Evolutionary conservation across 2,888 invertebrate genomes (phyloP).

Genomic region (Drosophila neonasuta): DNA sequence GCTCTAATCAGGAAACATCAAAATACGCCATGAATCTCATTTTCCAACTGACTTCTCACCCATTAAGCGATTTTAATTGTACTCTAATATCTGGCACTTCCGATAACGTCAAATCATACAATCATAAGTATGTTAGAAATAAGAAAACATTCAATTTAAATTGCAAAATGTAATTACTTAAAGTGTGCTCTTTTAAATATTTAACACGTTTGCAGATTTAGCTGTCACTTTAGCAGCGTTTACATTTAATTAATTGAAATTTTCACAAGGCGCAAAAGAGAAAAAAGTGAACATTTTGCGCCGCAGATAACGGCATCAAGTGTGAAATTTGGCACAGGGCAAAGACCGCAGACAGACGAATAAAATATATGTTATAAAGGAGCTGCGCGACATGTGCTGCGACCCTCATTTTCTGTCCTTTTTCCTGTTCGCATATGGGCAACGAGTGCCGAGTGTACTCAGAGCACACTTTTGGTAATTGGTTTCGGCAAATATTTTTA

Average conservation of each 20-base stretch:
- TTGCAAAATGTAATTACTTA: slow-evolving; percentile 19
- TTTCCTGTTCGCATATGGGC: not conserved
- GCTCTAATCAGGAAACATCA: not conserved
- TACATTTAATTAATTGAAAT: slow-evolving; percentile 70
- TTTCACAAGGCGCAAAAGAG: slow-evolving; percentile 34
- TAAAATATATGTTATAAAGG: not conserved
- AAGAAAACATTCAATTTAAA: not conserved
- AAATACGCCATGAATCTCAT: slow-evolving; percentile 39
- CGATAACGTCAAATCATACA: not conserved
- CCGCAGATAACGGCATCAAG: not conserved
- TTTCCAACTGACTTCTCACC: slow-evolving; percentile 42
- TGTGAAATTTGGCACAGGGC: slow-evolving; percentile 1
- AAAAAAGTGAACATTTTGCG: slow-evolving; percentile 41
- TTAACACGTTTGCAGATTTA: slow-evolving; percentile 39
- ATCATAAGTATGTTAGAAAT: not conserved
- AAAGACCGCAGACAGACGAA: slow-evolving; percentile 5
- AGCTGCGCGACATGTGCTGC: slow-evolving; percentile 2
- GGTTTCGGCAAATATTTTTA: slow-evolving; percentile 59
- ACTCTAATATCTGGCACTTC: not conserved
- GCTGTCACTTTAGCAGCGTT: slow-evolving; percentile 53
- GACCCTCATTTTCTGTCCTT: not conserved
- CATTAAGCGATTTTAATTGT: slow-evolving; percentile 9
- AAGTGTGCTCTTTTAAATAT: slow-evolving; percentile 28
- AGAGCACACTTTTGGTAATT: slow-evolving; percentile 53
- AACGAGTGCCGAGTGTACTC: slow-evolving; percentile 15